Percentiles rank a stretch among this genome's conserved stretches.
Evolutionary conservation across 2,797 vertebrate species (phyloP).

Genomic region (Hemibagrus guttatus): DNA sequence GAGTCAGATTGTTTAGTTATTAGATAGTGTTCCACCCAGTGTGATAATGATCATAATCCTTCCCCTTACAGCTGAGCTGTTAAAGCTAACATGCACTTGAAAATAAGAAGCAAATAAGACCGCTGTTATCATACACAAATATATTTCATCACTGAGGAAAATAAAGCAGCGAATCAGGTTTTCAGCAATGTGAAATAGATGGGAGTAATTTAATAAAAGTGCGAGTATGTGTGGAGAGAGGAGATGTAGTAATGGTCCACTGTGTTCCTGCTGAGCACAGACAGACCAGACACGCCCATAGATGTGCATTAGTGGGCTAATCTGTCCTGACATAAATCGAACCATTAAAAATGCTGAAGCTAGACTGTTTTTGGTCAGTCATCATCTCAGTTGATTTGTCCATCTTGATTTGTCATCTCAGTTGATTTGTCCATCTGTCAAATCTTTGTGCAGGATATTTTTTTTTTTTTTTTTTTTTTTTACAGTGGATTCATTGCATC

Average conservation of each 20-base stretch:
- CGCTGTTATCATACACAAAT: neutral
- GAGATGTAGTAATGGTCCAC: slow-evolving; percentile 11
- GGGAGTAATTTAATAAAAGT: neutral
- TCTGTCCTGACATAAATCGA: neutral
- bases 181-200: slow-evolving; percentile 2
- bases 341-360: slow-evolving; percentile 12
- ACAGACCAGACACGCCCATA: slow-evolving; percentile 10
- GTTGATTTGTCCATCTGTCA: neutral
- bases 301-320: slow-evolving; percentile 13
- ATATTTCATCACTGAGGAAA: neutral
- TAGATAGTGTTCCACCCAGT: neutral
- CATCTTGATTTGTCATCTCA: too few species aligned
- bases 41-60: neutral
- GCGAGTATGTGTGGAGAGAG: neutral
- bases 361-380: neutral
- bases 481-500: neutral
- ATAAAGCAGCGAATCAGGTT: neutral
- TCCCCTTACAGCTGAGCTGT: neutral
- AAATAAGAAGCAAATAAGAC: neutral
- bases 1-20: slow-evolving; percentile 1
- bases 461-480: too few species aligned
- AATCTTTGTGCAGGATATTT: neutral
- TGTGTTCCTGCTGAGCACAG: neutral
- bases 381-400: neutral
- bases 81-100: neutral